Evolutionary conservation across 2,797 vertebrate species (phyloP).

Genomic region (Ptychobarbus kaznakovi): DNA sequence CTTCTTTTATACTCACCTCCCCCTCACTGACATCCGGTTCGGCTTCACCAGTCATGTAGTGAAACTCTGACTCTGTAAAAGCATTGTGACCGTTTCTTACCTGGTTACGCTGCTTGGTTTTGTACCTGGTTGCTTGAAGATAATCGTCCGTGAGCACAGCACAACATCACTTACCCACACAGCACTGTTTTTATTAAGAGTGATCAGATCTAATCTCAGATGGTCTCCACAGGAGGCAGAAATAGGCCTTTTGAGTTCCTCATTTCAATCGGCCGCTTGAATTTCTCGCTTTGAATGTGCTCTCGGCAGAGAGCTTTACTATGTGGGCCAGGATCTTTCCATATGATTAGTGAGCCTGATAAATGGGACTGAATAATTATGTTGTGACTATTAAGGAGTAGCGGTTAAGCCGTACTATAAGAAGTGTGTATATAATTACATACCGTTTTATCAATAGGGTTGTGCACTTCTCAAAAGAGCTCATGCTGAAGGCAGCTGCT

Average conservation of each 20-base stretch:
- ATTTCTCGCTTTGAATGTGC: slow-evolving; percentile 28
- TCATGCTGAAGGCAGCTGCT: slow-evolving; percentile 37
- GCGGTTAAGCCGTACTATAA: slow-evolving; percentile 56
- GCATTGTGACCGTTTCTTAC: slow-evolving; percentile 62
- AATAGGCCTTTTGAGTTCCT: slow-evolving; percentile 32
- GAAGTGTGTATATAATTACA: slow-evolving; percentile 62
- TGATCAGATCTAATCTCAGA: slow-evolving; percentile 32
- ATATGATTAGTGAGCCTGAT: slow-evolving; percentile 50
- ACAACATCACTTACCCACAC: slow-evolving; percentile 57
- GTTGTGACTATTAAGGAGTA: slow-evolving; percentile 63
- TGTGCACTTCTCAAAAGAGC: slow-evolving; percentile 55
- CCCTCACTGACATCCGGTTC: slow-evolving; percentile 47
- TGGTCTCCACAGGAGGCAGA: slow-evolving; percentile 25
- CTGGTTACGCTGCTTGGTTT: slow-evolving; percentile 33
- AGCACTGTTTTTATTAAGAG: slow-evolving; percentile 34
- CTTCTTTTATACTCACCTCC: slow-evolving; percentile 39
- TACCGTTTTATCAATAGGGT: slow-evolving; percentile 60
- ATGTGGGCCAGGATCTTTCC: slow-evolving; percentile 47
- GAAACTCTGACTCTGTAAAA: slow-evolving; percentile 49
- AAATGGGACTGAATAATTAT: slow-evolving; percentile 58
- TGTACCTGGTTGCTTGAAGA: slow-evolving; percentile 53
- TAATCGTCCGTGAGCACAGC: slow-evolving; percentile 63
- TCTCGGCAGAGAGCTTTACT: slow-evolving; percentile 35
- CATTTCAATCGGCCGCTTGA: neutral
- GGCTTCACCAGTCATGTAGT: slow-evolving; percentile 43